phyloP scores from a whole-genome alignment of 1,140 invertebrate genomes.

The Ceratoteleas bidentatus region DNA sequence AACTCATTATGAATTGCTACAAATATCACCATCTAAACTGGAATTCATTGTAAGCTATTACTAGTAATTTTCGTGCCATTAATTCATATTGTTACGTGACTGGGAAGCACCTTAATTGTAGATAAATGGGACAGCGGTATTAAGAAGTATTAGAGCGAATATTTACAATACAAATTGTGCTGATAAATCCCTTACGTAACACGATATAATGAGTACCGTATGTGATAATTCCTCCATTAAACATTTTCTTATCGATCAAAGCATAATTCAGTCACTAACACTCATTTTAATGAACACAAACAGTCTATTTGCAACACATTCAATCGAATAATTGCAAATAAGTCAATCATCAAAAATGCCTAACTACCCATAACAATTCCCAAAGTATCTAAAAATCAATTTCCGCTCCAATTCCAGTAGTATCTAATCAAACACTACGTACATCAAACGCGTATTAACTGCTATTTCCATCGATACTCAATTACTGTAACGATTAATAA shows the following conservation, averaged over 20 bases:
- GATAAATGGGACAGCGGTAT: conserved; percentile 47
- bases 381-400: neutral
- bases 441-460: conserved; percentile 40
- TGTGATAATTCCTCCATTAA: conserved; percentile 7
- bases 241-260: conserved; percentile 3
- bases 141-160: conserved; percentile 44
- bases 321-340: too few species aligned
- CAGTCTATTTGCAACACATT: too few species aligned
- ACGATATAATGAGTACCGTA: conserved; percentile 12
- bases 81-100: conserved; percentile 43
- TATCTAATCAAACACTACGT: conserved; percentile 31
- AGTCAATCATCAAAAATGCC: too few species aligned
- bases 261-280: too few species aligned
- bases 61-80: conserved; percentile 41
- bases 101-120: conserved; percentile 30
- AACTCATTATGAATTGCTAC: too few species aligned
- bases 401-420: neutral
- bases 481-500: conserved; percentile 55
- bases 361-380: neutral
- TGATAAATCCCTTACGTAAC: conserved; percentile 14
- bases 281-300: too few species aligned
- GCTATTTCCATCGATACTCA: conserved; percentile 44
- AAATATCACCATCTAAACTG: conserved; percentile 22
- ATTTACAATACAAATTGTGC: conserved; percentile 41
- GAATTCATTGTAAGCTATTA: conserved; percentile 41